phyloP scores from a whole-genome alignment of 2,888 invertebrate species.

The Protophormia terraenovae region DNA sequence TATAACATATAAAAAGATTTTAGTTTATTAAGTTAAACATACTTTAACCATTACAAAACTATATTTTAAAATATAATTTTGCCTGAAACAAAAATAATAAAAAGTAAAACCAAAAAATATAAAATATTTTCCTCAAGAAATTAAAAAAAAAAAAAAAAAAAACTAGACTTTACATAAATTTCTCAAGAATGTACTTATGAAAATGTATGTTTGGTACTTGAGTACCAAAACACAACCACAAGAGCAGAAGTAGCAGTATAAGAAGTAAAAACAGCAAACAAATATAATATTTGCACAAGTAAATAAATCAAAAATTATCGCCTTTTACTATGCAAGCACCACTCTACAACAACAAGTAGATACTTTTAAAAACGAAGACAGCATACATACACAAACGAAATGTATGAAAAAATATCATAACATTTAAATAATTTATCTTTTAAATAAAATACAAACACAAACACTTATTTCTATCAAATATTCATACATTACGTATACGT shows the following conservation, averaged over 20 bases:
- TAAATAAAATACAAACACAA: not conserved
- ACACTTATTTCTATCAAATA: not conserved
- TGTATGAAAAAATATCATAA: not conserved
- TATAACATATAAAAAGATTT: too few relatives aligned
- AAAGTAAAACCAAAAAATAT: not conserved
- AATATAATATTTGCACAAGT: slow-evolving; percentile 11
- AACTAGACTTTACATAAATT: not conserved
- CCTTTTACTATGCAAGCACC: slow-evolving; percentile 3
- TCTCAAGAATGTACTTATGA: slow-evolving; percentile 28
- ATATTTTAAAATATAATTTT: not conserved
- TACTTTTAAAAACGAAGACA: not conserved
- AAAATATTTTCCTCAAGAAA: not conserved
- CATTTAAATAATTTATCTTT: slow-evolving; percentile 26
- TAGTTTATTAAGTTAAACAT: too few relatives aligned
- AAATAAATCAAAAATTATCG: slow-evolving; percentile 56
- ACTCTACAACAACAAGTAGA: not conserved
- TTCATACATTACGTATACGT: not conserved
- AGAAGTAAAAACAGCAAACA: not conserved
- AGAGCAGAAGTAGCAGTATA: not conserved
- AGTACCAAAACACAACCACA: not conserved
- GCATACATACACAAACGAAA: not conserved
- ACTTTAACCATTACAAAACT: too few relatives aligned
- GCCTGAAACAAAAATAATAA: not conserved
- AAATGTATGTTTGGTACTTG: slow-evolving; percentile 21
- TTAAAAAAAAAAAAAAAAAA: not conserved